These are phyloP conservation scores for Discoglossus pictus DNA, from an alignment of 2,797 vertebrate genomes.

Conservation along the genomic window DNA sequence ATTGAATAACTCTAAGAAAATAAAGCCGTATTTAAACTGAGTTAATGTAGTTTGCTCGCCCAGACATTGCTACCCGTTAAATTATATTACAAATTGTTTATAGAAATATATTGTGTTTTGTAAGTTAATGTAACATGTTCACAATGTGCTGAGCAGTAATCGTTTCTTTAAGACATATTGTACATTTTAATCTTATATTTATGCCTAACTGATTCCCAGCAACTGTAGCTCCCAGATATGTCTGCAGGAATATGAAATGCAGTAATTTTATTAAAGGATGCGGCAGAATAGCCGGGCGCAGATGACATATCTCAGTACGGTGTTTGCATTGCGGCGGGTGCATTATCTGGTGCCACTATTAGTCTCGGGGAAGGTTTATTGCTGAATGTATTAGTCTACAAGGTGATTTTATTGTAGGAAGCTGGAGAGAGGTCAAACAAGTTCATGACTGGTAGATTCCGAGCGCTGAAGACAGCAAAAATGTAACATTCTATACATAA, in stretches of 20 bases:
- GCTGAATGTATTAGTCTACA: not conserved
- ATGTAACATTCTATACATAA: no score
- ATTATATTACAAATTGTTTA: slow-evolving; percentile 20
- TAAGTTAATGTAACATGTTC: not conserved
- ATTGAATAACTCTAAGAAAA: no score
- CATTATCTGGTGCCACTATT: not conserved
- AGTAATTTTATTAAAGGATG: slow-evolving; percentile 16
- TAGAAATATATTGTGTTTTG: slow-evolving; percentile 21
- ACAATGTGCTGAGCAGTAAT: not conserved
- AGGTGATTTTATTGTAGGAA: not conserved
- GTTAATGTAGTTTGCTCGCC: not conserved
- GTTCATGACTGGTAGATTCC: not conserved
- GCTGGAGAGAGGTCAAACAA: not conserved
- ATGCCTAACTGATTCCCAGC: slow-evolving; percentile 33
- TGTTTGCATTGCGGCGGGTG: not conserved
- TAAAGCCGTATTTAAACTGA: not conserved
- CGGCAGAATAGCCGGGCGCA: not conserved
- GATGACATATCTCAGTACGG: slow-evolving; percentile 1
- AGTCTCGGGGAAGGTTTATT: not conserved
- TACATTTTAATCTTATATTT: slow-evolving; percentile 40
- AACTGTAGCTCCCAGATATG: slow-evolving; percentile 34
- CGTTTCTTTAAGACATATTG: slow-evolving; percentile 22
- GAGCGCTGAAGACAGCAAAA: no score
- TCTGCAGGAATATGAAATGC: slow-evolving; percentile 8
- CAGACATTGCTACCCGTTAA: slow-evolving; percentile 12